phyloP scores from a whole-genome alignment of 2,888 invertebrate species.

The Agrilus biguttatus region DNA sequence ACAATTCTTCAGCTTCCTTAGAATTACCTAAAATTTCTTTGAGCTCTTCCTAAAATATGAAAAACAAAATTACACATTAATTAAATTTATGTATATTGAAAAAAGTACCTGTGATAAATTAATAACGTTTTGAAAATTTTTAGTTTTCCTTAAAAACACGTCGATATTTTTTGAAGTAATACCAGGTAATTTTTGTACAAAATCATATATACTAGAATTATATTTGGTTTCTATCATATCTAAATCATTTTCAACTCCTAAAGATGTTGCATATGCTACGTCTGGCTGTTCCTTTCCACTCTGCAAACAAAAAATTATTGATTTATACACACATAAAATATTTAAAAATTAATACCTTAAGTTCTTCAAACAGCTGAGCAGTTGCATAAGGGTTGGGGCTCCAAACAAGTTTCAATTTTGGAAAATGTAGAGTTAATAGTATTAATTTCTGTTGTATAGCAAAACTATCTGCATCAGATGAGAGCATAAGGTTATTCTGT shows the following conservation, averaged over 20 bases:
- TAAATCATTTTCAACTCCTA: conserved; percentile 50
- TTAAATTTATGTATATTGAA: not conserved
- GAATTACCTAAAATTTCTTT: conserved; percentile 56
- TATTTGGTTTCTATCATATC: conserved; percentile 38
- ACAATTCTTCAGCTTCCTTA: conserved; percentile 50
- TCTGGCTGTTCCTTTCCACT: conserved; percentile 72
- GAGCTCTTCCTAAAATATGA: conserved; percentile 47
- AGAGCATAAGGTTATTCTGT: conserved; percentile 67
- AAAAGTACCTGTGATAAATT: conserved; percentile 39
- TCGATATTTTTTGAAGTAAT: conserved; percentile 76
- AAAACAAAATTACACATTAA: not conserved
- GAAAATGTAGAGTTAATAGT: conserved; percentile 89
- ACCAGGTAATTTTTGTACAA: conserved; percentile 77
- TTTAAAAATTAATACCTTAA: conserved; percentile 48
- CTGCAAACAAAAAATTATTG: conserved; percentile 29
- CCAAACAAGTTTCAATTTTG: conserved; percentile 86
- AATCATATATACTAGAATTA: conserved; percentile 44
- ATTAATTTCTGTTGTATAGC: conserved; percentile 79
- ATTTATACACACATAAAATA: conserved; percentile 3
- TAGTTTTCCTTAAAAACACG: conserved; percentile 57
- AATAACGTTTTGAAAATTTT: conserved; percentile 49
- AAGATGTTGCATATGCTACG: conserved; percentile 51
- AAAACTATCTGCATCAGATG: conserved; percentile 57
- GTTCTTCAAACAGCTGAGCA: conserved; percentile 87
- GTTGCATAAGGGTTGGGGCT: conserved; percentile 93